phyloP scores from a whole-genome alignment of 2,113 vertebrate genomes.

The Cebidichthys violaceus region DNA sequence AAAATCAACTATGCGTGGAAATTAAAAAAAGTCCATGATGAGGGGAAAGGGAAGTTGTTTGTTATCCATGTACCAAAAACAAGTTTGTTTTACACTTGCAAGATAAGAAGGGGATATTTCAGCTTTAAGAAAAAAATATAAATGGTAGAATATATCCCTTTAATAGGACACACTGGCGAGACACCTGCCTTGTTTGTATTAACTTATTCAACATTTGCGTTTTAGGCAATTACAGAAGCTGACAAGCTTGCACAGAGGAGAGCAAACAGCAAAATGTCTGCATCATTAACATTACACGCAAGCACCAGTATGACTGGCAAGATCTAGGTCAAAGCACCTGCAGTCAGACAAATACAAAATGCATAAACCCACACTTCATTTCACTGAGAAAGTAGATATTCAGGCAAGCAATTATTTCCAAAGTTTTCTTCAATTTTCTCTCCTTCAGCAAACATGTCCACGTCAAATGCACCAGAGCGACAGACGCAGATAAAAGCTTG shows the following conservation, averaged over 20 bases:
- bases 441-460: conserved; percentile 21
- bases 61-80: not conserved
- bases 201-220: conserved; percentile 17
- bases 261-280: conserved; percentile 2
- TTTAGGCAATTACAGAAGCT: conserved; percentile 7
- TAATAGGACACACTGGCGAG: not conserved
- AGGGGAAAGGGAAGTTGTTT: not conserved
- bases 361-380: conserved; percentile 16
- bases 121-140: not conserved
- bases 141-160: not conserved
- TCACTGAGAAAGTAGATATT: conserved; percentile 10
- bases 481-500: conserved; percentile 12
- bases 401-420: conserved; percentile 22
- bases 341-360: conserved; percentile 24
- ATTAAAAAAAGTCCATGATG: not conserved
- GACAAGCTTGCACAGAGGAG: not conserved
- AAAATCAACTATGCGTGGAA: not conserved
- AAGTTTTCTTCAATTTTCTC: conserved; percentile 8
- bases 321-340: conserved; percentile 21
- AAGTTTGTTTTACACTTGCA: not conserved
- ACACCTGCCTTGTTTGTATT: not conserved
- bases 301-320: not conserved
- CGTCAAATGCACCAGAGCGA: conserved; percentile 27
- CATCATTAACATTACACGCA: conserved; percentile 5
- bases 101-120: not conserved